Base-by-base conservation (phyloP, 2,797 vertebrate species). In the Artibeus jamaicensis region DNA sequence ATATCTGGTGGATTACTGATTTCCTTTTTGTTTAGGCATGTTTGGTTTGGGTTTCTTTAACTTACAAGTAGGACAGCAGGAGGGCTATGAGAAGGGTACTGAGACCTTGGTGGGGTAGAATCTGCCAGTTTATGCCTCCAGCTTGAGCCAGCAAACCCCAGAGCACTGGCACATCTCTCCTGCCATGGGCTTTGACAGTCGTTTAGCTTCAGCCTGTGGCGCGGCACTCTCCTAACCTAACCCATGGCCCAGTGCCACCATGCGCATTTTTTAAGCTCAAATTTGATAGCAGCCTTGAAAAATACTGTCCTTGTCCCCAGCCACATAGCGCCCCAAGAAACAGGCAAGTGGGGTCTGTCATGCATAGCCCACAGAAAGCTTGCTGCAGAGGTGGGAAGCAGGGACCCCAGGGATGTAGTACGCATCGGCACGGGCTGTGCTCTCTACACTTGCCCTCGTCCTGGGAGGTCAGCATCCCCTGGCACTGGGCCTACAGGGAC, bases 381-480 rank as follows among this genome's bases (percentile, higher is more conserved):
- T 34, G 37, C 39, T 46, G 10, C 10, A 32, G n/a, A 73, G 83
- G 34, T 6, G 39, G 50, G 14, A n/a, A n/a, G 44, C 32, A 19
- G 42, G 65, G 57, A 0, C 5, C 5, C 34, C 46, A 18, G 16
- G 32, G 26, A 1, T 15, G 3, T 0, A 18, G 65, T 0, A 34
- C 8, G 3, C 37, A 26, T 37, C 6, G 24, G 70, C 29, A 5
- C 2, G 37, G 9, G 4, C 46, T 55, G 67, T 44, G 5, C 46
- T 37, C 11, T n/a, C 37, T 11, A 9, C 19, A 37, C 22, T 22
- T 2, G 9, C 7, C 3, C 37, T 37, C 29, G 0, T n/a, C 15
- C 1, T 8, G 2, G 46, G 55, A 71, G 48, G 21, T 55, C 53
- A 39, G 57, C 39, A 21, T 42, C 5, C 73, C 29, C 68, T 16